A percentile compares a stretch with the other conserved stretches of the same genome.
phyloP scores from a whole-genome alignment of 2,797 vertebrate species.

The Labroides dimidiatus region DNA sequence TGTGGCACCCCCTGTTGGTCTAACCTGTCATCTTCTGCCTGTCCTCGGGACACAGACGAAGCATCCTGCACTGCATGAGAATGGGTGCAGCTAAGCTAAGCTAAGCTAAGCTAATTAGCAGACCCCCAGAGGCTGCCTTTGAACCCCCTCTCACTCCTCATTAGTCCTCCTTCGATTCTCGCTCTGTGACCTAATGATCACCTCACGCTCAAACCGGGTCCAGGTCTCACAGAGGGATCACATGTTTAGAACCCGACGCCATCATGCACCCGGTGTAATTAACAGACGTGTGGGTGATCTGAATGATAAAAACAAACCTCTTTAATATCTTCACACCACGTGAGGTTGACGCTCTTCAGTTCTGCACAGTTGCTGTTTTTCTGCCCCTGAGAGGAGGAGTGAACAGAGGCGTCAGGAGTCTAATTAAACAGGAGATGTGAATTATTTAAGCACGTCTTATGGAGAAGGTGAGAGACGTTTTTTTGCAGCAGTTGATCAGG shows the following conservation, averaged over 20 bases:
- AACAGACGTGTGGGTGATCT: slow-evolving; percentile 40
- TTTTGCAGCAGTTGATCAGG: slow-evolving; percentile 14
- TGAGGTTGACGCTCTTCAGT: slow-evolving; percentile 48
- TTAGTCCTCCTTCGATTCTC: slow-evolving; percentile 50
- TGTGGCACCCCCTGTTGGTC: slow-evolving; percentile 74
- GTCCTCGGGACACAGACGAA: slow-evolving; percentile 56
- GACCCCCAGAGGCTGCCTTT: slow-evolving; percentile 36
- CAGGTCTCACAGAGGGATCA: slow-evolving; percentile 13
- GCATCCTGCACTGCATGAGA: slow-evolving; percentile 60
- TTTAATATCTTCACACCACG: slow-evolving; percentile 52
- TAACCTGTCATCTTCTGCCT: slow-evolving; percentile 60
- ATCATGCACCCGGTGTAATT: slow-evolving; percentile 46
- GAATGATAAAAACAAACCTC: slow-evolving; percentile 19
- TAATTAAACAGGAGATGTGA: slow-evolving; percentile 77
- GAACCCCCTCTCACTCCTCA: slow-evolving; percentile 32
- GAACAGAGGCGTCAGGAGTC: slow-evolving; percentile 60
- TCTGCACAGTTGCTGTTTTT: slow-evolving; percentile 68
- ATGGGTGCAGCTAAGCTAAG: slow-evolving; percentile 47
- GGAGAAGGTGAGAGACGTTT: slow-evolving; percentile 30
- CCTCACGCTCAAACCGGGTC: slow-evolving; percentile 21
- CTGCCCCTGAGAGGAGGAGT: slow-evolving; percentile 62
- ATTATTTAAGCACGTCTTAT: slow-evolving; percentile 74
- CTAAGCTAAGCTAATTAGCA: slow-evolving; percentile 51
- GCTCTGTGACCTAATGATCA: slow-evolving; percentile 47
- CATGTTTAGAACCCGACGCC: neutral